Evolutionary conservation across 2,113 vertebrate genomes (phyloP).

Genomic region (Nestor notabilis): DNA sequence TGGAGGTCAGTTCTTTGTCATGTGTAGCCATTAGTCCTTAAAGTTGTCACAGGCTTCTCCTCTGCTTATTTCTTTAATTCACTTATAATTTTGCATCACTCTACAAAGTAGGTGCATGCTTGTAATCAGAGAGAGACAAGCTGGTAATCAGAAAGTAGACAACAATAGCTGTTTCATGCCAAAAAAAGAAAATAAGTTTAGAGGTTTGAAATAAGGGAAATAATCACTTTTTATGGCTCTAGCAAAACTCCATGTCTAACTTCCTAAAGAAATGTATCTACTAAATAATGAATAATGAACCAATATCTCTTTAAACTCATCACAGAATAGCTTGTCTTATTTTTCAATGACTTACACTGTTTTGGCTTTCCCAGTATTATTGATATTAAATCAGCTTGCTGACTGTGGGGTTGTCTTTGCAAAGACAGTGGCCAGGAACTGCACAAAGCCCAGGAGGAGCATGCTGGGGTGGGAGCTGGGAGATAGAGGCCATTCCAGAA

Average conservation of each 20-base stretch:
- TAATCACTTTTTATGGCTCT: neutral
- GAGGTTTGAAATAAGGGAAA: neutral
- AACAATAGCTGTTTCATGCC: neutral
- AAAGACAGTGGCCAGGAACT: neutral
- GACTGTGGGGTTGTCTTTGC: neutral
- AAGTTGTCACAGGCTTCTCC: neutral
- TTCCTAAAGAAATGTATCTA: neutral
- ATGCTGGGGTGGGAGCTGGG: neutral
- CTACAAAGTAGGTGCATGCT: neutral
- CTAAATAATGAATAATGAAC: neutral
- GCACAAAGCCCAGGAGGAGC: neutral
- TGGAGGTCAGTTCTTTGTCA: neutral
- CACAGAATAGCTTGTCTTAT: neutral
- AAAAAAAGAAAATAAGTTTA: neutral
- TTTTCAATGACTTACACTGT: neutral
- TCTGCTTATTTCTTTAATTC: neutral
- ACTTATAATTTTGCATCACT: neutral
- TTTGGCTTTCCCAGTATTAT: neutral
- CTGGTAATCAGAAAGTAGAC: neutral
- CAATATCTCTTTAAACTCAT: neutral
- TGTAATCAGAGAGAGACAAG: neutral
- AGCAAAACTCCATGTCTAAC: neutral
- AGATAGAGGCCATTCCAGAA: fast-evolving
- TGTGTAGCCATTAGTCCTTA: neutral
- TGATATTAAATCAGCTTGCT: neutral